Base-by-base conservation (phyloP, 2,888 invertebrate species). In the Selenia dentaria region DNA sequence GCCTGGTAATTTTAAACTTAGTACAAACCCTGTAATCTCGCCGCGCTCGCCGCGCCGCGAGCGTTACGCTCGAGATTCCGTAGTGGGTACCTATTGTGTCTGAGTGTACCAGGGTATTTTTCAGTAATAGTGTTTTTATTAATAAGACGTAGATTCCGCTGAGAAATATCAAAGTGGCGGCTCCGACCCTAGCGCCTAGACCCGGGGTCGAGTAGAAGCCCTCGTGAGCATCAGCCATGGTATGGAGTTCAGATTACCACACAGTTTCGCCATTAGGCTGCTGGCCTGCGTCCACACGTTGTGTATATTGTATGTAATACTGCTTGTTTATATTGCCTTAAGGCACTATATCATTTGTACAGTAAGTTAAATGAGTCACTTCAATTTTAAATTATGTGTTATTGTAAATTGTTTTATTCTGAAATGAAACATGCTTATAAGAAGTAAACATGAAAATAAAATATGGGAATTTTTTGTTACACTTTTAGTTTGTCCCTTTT, bases 391-490 rank as follows among this genome's bases (percentile, higher is more conserved):
- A 88, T 87, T 88, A 87, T 88, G 83, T 88, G 84, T 88, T 89
- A 88, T 82, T 79, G 86, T 88, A 86, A 83, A 88, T 85, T 87
- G 88, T 89, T 88, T 88, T 86, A 83, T 86, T 85, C 78, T 80
- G 77, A 83, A 83, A 88, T 83, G 81, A 84, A 87, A 88, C 88
- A 80, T 88, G 89, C 89, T 89, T 89, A 82, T 87, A 88, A 81
- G 70, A 74, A 83, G 87, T 87, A 88, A 88, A 88, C 85, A 88
- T 79, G 86, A 89, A 86, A 88, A 88, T 88, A 87, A 87, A 88
- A 82, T 85, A 85, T 84, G 87, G 86, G 83, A 86, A 82, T 82
- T 85, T 47, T 81, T 84, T 77, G 79, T 81, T 73, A 71, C 45
- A 61, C 59, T 75, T 74, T 82, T 77, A 63, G 70, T 80, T 79